Base-by-base conservation (phyloP, 2,113 vertebrate species). In the Clarias gariepinus region DNA sequence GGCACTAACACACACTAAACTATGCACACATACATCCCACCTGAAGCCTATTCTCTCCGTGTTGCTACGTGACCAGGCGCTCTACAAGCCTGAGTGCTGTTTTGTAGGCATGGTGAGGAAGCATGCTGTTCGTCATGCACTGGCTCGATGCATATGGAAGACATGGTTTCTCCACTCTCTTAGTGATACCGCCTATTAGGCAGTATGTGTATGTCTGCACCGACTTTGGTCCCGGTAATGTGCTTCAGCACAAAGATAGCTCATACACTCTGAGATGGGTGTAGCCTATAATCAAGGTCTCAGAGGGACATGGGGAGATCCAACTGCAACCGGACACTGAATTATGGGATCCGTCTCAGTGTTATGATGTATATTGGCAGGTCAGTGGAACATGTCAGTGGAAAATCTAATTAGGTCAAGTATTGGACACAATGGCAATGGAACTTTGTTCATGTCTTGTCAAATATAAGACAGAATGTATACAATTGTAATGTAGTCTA, bases 51-150 rank as follows among this genome's bases (percentile, higher is more conserved):
- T 91, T 89, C 90, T 90, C 79, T 90, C 90, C 85, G 87, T 87
- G 91, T 86, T 87, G 92, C 90, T 92, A 89, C 81, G 84, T 86
- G 86, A 90, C 81, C 87, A 87, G 87, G 85, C 78, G 28, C 28
- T 41, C 64, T 52, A 73, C 18, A 88, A 93, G 92, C 92, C 88
- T 90, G 91, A 91, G 93, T 91, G 92, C 92, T 89, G 92, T 93
- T 95, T 94, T 91, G 94, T 93, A 79, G 86, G 60, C 73, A 80
- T 11, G 52, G 52, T 66, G 36, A 81, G 79, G 21, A 28, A 68
- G 84, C 18, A 13, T 84, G 41, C 61, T 58, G 60, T 89, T 68
- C 41, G 36, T 85, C 57, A 82, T 82, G 88, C 30, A 53, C 63
- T 78, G 83, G 80, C 55, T 21, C 33, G 82, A 88, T 88, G 89